Percentiles rank a stretch among this genome's conserved stretches.
These are phyloP conservation scores for Saccopteryx leptura DNA, from an alignment of 2,113 vertebrate species.

Conservation along the genomic window DNA sequence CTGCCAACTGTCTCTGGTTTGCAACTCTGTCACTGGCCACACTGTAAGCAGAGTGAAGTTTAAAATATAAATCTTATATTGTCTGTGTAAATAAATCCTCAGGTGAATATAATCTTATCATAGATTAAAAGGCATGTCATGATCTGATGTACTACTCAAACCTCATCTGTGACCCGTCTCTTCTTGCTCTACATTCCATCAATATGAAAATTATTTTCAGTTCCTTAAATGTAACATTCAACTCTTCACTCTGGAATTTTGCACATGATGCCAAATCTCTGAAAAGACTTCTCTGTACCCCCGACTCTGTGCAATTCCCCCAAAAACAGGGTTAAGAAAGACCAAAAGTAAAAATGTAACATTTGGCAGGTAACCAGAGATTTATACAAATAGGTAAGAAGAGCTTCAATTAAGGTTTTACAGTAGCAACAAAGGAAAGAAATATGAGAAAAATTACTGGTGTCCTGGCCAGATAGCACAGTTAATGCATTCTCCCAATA, in stretches of 20 bases:
- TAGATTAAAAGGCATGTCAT: constrained; percentile 17
- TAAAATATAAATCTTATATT: constrained; percentile 32
- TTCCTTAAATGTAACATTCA: constrained; percentile 23
- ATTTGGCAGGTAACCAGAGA: neutral
- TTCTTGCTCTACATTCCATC: neutral
- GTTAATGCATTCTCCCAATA: too few species aligned
- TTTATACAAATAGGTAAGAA: constrained; percentile 12
- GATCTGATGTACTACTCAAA: neutral
- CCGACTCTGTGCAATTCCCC: neutral
- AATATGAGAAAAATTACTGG: neutral
- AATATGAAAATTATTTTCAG: constrained; percentile 13
- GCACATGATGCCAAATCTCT: neutral
- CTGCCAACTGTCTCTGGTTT: neutral
- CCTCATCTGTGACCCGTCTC: neutral
- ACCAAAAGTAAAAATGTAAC: neutral
- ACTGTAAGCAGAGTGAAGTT: neutral
- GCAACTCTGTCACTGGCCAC: neutral
- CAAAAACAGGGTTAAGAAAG: constrained; percentile 58
- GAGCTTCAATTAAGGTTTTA: constrained; percentile 2
- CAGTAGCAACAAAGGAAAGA: constrained; percentile 7
- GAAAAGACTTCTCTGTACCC: neutral
- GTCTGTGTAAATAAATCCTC: constrained; percentile 26
- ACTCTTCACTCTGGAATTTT: neutral
- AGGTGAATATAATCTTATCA: neutral
- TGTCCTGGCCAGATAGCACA: too few species aligned